Base-by-base conservation (phyloP, 2,113 vertebrate genomes). In the Ornithorhynchus anatinus region DNA sequence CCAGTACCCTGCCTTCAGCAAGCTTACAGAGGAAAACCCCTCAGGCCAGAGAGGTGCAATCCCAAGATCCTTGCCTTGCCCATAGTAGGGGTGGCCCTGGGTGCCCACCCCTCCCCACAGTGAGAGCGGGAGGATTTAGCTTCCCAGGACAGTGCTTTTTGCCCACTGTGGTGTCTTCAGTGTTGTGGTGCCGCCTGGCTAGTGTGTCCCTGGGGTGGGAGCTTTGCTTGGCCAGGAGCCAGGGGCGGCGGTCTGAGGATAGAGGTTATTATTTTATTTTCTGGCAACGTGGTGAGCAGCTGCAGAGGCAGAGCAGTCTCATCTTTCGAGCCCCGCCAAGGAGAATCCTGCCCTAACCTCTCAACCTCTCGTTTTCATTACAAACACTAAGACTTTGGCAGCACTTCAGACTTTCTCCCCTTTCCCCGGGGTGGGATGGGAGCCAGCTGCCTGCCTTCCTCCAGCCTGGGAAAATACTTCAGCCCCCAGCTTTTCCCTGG, bases 391-490 rank as follows among this genome's bases (percentile, higher is more conserved):
- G 89, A 84, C 88, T 89, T 90, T 94, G 95, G 93, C 91, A 87
- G 32, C 68, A 66, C 89, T 91, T 92, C 88, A 85, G 85, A 75
- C 79, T 77, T 79, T 59, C 47, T 84, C 85, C 59, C 82, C 86
- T 75, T 88, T 35, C 69, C 79, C 64, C 47, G 81, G 84, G 73
- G 82, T n/a, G 59, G 80, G 84, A 90, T 86, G 85, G 75, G 65
- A 91, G 75, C 82, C 95, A 96, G 95, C 95, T 96, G 95, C 81
- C 90, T 33, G 82, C 64, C 36, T 83, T 78, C 81, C 85, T 86
- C 61, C 88, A 86, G 90, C 95, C 92, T 92, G 89, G 95, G 96
- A 96, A 96, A 95, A 86, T 86, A 82, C 81, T 77, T 89, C 50
- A 59, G 67, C 79, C 84, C 80, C 85, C 75, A 5, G 29, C 36